A percentile compares a stretch with the other conserved stretches of the same genome.
Evolutionary conservation across 2,113 vertebrate species (phyloP).

Genomic region (Solea senegalensis): DNA sequence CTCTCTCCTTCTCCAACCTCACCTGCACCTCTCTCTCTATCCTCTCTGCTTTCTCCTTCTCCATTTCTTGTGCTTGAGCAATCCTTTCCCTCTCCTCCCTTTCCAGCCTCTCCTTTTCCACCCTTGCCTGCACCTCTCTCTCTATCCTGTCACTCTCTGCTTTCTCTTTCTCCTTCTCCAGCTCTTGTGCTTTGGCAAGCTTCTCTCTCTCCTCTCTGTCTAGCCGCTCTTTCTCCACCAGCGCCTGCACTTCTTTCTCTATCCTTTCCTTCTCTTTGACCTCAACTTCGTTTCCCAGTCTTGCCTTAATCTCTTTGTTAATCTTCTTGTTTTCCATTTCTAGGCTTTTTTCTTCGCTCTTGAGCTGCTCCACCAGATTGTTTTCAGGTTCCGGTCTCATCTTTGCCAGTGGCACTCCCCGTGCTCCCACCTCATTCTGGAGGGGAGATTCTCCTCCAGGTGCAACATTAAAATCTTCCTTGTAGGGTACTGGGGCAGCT

Average conservation of each 20-base stretch:
- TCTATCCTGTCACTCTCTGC: constrained; percentile 35
- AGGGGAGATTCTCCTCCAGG: constrained; percentile 34
- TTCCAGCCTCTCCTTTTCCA: constrained; percentile 38
- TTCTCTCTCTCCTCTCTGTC: constrained; percentile 55
- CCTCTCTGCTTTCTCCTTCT: constrained; percentile 51
- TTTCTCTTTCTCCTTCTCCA: constrained; percentile 32
- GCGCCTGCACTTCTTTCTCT: constrained; percentile 41
- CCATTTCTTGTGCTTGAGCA: constrained; percentile 6
- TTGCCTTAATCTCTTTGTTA: constrained; percentile 18
- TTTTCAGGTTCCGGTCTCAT: constrained; percentile 16
- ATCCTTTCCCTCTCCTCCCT: constrained; percentile 29
- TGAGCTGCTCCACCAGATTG: constrained; percentile 9
- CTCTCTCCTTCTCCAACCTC: background rate
- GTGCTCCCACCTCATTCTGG: constrained; percentile 60
- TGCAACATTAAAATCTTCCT: constrained; percentile 40
- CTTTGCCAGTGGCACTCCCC: constrained; percentile 74
- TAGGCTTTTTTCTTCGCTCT: constrained; percentile 8
- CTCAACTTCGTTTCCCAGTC: constrained; percentile 18
- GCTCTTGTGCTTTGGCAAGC: background rate
- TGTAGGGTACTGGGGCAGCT: constrained; percentile 42
- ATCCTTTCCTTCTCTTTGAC: constrained; percentile 33
- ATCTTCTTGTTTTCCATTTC: constrained; percentile 32
- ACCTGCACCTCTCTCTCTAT: constrained; percentile 40
- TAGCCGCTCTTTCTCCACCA: constrained; percentile 42
- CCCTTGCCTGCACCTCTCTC: constrained; percentile 31